Percentiles rank a stretch among this genome's conserved stretches.
phyloP scores from a whole-genome alignment of 2,113 vertebrate species.

The Podilymbus podiceps region DNA sequence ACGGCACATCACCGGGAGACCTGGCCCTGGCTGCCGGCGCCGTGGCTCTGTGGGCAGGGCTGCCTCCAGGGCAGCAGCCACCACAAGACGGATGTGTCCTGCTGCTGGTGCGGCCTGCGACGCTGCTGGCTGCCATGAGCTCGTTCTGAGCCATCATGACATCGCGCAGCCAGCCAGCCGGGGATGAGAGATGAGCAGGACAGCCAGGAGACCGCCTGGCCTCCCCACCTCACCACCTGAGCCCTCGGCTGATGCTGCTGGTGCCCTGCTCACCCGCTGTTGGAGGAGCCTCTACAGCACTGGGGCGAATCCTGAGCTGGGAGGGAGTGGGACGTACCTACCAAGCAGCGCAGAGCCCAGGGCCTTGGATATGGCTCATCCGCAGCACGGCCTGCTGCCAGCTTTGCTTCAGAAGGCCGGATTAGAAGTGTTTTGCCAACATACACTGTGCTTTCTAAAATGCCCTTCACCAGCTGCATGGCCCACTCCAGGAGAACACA shows the following conservation, averaged over 20 bases:
- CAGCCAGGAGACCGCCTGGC: neutral
- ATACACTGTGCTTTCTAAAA: neutral
- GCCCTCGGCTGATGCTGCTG: no score
- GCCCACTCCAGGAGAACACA: neutral
- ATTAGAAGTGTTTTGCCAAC: neutral
- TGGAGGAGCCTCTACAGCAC: neutral
- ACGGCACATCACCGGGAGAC: accelerated
- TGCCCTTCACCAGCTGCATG: neutral
- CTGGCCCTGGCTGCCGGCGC: accelerated
- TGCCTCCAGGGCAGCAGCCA: neutral
- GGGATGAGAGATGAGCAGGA: neutral
- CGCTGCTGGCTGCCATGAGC: neutral
- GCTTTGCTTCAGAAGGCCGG: neutral
- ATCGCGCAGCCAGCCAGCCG: neutral
- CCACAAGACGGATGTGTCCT: accelerated
- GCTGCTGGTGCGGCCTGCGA: neutral
- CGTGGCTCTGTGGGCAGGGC: neutral
- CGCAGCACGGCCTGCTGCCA: neutral
- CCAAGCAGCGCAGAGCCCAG: neutral
- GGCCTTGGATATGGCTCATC: neutral
- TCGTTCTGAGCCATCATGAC: neutral
- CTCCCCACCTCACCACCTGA: neutral
- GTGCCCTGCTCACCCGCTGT: neutral
- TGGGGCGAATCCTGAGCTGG: neutral
- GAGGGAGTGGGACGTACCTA: neutral